Base-by-base conservation (phyloP, 2,797 vertebrate species). In the Platalea minor region DNA sequence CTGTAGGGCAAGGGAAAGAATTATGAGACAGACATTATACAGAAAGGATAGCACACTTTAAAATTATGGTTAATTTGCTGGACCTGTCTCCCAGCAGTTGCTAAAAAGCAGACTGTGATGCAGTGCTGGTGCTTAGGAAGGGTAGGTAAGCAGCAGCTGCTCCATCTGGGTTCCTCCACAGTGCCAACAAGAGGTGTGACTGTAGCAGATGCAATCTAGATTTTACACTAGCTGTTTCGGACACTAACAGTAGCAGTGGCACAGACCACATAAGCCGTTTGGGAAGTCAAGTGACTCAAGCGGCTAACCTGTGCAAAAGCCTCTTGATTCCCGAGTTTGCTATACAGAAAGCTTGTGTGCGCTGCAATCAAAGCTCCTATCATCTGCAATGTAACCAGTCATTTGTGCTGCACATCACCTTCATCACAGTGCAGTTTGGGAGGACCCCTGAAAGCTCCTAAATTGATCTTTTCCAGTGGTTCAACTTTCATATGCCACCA, bases 311-410 rank as follows among this genome's bases (percentile, higher is more conserved):
- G 31, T n/a, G 37, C 50, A 63, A 51, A 82, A 74, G 31, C 21
- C 19, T 75, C 68, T 48, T 26, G 28, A 23, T 65, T 70, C 21
- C 46, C 1, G 1, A 39, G 31, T 45, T 8, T 46, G 57, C 51
- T 65, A 2, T 17, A n/a, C 26, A 75, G 74, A 80, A 65, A 64
- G n/a, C 12, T 26, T 37, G 33, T 7, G 20, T 35, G 53, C 48
- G 57, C 39, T 17, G 31, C 73, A 46, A 59, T 16, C 79, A 46
- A 8, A 92, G 53, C 67, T 74, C 39, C 37, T 37, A 4, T 1
- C n/a, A 35, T 35, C 35, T 13, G n/a, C 60, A 29, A 19, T 1
- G 11, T 10, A 33, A 39, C 35, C 1, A 0, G 33, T 13, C n/a
- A 35, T 46, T 28, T 29, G 53, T 56, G 23, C n/a, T 46, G 50